Conservation (phyloP, 2,797 vertebrate species). For the Dipus sagitta region DNA sequence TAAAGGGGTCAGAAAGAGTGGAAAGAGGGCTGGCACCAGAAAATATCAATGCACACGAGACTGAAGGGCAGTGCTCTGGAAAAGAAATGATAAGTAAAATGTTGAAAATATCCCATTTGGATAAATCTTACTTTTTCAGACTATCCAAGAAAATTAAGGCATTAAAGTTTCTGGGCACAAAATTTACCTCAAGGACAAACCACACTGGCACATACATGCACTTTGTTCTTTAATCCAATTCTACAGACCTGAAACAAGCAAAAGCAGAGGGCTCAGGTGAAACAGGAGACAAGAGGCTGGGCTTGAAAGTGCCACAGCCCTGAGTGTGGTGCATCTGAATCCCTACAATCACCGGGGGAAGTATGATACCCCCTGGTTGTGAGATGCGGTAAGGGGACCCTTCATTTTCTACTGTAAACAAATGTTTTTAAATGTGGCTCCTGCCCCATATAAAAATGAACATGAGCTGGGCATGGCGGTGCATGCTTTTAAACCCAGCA, state of each 20-base stretch:
- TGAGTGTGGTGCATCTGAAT: not conserved
- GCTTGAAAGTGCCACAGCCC: not conserved
- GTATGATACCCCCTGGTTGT: not conserved
- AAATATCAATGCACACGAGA: conserved; percentile 10
- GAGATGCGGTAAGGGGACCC: not conserved
- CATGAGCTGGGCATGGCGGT: not conserved
- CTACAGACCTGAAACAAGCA: not conserved
- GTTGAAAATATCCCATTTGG: conserved; percentile 23
- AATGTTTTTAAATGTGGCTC: not conserved
- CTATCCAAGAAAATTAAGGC: not conserved
- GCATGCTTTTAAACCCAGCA: no score
- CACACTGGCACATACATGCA: not conserved
- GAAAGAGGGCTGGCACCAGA: not conserved
- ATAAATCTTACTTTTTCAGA: not conserved
- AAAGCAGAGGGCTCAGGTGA: not conserved
- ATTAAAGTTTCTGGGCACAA: not conserved
- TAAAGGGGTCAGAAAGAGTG: not conserved
- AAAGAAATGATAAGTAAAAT: not conserved
- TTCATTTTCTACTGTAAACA: not conserved
- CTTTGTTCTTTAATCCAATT: not conserved
- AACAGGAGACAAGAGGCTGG: not conserved
- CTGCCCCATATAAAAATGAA: not conserved
- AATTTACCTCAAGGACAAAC: not conserved
- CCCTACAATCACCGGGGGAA: not conserved
- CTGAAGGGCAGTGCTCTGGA: not conserved